Percentiles rank a stretch among this genome's conserved stretches.
Evolutionary conservation across 2,113 vertebrate species (phyloP).

Genomic region (Physeter macrocephalus): DNA sequence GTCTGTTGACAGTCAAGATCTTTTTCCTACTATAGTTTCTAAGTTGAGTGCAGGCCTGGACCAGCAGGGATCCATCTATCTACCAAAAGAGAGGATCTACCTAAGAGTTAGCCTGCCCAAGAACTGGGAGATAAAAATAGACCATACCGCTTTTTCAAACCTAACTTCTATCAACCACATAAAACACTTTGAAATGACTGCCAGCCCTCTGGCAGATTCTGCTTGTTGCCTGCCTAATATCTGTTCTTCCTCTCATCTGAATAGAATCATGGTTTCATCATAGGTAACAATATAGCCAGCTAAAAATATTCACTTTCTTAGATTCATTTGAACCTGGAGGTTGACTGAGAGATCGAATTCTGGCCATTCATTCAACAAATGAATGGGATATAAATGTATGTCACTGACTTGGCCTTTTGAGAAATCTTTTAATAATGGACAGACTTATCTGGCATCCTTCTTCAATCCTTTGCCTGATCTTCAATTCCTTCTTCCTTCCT

Average conservation of each 20-base stretch:
- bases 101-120: not conserved
- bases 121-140: not conserved
- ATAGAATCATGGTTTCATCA: not conserved
- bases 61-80: not conserved
- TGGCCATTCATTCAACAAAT: not conserved
- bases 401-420: not conserved
- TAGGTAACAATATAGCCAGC: not conserved
- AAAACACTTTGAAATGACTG: not conserved
- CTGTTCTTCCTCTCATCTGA: not conserved
- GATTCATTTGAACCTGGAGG: not conserved
- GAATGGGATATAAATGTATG: not conserved
- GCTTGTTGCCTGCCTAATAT: not conserved
- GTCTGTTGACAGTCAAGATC: not conserved
- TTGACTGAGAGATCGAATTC: not conserved
- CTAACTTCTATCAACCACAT: not conserved
- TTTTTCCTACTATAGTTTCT: not conserved
- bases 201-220: not conserved
- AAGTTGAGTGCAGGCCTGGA: not conserved
- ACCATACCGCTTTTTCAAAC: not conserved
- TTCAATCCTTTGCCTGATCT: not conserved
- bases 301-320: not conserved
- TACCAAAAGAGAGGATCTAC: not conserved
- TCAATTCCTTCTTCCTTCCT: not conserved
- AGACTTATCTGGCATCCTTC: not conserved
- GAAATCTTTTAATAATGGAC: not conserved